A percentile compares a stretch with the other conserved stretches of the same genome.
phyloP scores from a whole-genome alignment of 2,888 invertebrate genomes.

The Venusia cambrica region DNA sequence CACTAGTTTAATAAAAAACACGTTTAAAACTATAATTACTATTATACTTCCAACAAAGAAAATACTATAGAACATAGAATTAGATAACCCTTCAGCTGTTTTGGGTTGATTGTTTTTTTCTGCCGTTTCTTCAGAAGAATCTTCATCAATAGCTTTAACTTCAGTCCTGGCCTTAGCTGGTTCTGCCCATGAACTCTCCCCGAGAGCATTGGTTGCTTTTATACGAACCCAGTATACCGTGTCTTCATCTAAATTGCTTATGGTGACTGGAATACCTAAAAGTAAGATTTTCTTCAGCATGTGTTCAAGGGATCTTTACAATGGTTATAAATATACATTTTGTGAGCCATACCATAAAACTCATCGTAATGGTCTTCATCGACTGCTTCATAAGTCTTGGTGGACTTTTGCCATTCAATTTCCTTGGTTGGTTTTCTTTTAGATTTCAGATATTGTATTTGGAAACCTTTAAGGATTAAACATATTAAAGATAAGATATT shows the following conservation, averaged over 20 bases:
- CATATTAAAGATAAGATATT: no score
- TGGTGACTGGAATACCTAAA: constrained; percentile 36
- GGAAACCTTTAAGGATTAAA: no score
- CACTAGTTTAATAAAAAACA: constrained; percentile 51
- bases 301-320: no score
- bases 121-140: constrained; percentile 15
- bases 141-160: constrained; percentile 18
- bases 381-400: background rate
- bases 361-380: constrained; percentile 3
- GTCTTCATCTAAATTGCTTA: constrained; percentile 42
- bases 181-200: constrained; percentile 53
- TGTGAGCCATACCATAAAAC: constrained; percentile 4
- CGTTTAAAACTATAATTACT: constrained; percentile 47
- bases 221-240: constrained; percentile 55
- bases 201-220: constrained; percentile 47
- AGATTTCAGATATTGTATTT: constrained; percentile 9
- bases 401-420: constrained; percentile 10
- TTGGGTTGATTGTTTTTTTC: constrained; percentile 24
- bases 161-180: constrained; percentile 34
- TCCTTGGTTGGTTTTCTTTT: constrained; percentile 13
- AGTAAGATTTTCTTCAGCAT: no score
- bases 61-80: constrained; percentile 51
- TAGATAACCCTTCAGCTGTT: constrained; percentile 7
- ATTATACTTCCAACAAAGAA: constrained; percentile 56
- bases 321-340: no score